Evolutionary conservation across 2,113 vertebrate genomes (phyloP).

Genomic region (Alectura lathami): DNA sequence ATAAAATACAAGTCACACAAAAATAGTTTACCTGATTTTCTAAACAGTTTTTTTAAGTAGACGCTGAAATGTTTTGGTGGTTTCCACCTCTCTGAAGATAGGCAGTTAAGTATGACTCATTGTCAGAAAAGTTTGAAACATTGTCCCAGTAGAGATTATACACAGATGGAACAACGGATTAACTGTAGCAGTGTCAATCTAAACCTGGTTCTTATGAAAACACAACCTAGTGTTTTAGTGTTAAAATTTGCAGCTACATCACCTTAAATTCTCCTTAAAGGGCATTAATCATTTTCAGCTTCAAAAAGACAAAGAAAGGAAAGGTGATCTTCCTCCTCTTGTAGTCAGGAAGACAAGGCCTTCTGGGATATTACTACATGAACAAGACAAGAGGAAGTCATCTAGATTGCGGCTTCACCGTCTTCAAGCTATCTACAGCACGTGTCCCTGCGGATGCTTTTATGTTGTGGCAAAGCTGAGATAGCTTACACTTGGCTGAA

Average conservation of each 20-base stretch:
- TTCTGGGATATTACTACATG: not conserved
- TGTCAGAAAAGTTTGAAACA: not conserved
- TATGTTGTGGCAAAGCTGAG: not conserved
- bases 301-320: not conserved
- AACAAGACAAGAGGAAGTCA: not conserved
- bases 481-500: not conserved
- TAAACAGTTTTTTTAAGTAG: not conserved
- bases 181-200: not conserved
- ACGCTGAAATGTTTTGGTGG: rapidly evolving
- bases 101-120: not conserved
- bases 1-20: not conserved
- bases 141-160: not conserved
- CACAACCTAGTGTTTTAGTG: not conserved
- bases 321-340: not conserved
- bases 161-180: not conserved
- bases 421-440: not conserved
- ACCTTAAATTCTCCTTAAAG: not conserved
- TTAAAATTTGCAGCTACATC: not conserved
- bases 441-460: not conserved
- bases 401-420: not conserved
- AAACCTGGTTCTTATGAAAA: not conserved
- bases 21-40: not conserved
- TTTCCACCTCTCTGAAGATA: not conserved
- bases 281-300: not conserved
- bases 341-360: not conserved